Evolutionary conservation across 2,888 invertebrate genomes (phyloP).

Genomic region (Drosophila sordidula): DNA sequence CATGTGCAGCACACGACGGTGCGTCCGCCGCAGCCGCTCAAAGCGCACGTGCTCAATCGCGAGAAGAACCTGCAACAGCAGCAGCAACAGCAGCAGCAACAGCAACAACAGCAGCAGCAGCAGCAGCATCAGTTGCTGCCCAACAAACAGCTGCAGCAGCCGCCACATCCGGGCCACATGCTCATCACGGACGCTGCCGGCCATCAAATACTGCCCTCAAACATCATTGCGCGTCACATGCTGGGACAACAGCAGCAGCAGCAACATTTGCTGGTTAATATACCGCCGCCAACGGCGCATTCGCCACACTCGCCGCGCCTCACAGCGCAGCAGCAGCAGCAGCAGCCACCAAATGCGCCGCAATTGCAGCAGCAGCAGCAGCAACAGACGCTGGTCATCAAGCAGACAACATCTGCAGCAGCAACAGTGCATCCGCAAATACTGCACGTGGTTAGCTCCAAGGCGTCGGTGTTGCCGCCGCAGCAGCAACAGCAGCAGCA

Average conservation of each 20-base stretch:
- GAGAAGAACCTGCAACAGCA: conserved; percentile 83
- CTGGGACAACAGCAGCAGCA: conserved; percentile 54
- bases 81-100: conserved; percentile 61
- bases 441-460: conserved; percentile 82
- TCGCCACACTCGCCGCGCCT: conserved; percentile 72
- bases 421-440: conserved; percentile 68
- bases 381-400: conserved; percentile 81
- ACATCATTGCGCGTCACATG: conserved; percentile 67
- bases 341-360: conserved; percentile 48
- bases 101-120: conserved; percentile 64
- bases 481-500: conserved; percentile 52
- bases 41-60: conserved; percentile 88
- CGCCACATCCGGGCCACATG: conserved; percentile 67
- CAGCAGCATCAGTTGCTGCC: conserved; percentile 62
- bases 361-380: conserved; percentile 68
- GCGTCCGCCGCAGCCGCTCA: conserved; percentile 87
- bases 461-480: conserved; percentile 67
- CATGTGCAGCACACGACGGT: conserved; percentile 84
- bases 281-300: conserved; percentile 81
- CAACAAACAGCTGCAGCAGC: conserved; percentile 67
- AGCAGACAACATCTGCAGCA: conserved; percentile 68
- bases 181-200: conserved; percentile 69
- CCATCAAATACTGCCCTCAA: conserved; percentile 78
- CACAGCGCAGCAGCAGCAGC: conserved; percentile 50
- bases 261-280: conserved; percentile 82